These are phyloP conservation scores for Lepetodrilus schrolli DNA, from an alignment of 2,888 invertebrate species.

Conservation along the genomic window DNA sequence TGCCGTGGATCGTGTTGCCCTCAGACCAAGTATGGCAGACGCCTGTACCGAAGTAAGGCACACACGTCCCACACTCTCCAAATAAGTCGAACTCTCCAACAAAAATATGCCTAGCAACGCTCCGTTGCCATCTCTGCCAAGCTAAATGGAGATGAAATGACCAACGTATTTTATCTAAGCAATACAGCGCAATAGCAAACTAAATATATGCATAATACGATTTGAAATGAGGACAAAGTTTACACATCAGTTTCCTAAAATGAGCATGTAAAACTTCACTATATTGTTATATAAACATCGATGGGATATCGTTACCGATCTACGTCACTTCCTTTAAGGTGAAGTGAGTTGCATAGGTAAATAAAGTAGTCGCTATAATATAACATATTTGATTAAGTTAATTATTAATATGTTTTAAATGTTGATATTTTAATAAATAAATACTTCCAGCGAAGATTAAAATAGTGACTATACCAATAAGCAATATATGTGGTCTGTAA, in stretches of 20 bases:
- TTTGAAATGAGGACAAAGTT: not conserved
- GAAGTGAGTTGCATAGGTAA: not conserved
- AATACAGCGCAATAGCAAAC: too few relatives aligned
- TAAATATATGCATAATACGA: not conserved
- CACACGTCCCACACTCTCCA: constrained; percentile 1
- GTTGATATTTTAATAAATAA: too few relatives aligned
- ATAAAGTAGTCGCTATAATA: not conserved
- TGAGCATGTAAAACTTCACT: too few relatives aligned
- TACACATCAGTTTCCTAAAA: not conserved
- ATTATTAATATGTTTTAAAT: not conserved
- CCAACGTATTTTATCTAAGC: too few relatives aligned
- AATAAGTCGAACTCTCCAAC: constrained; percentile 1
- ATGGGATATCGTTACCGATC: not conserved
- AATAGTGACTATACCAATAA: too few relatives aligned
- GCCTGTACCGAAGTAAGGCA: not conserved
- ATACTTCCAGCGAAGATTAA: too few relatives aligned
- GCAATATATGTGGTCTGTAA: not conserved
- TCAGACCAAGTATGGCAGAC: constrained; percentile 28
- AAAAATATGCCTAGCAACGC: constrained; percentile 13
- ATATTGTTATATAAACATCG: not conserved
- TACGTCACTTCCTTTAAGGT: constrained; percentile 15
- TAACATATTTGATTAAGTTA: not conserved
- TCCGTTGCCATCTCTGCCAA: not conserved
- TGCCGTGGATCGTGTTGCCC: constrained; percentile 13
- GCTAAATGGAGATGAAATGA: not conserved